Evolutionary conservation across 2,888 invertebrate genomes (phyloP).

Genomic region (Rhamnusium bicolor): DNA sequence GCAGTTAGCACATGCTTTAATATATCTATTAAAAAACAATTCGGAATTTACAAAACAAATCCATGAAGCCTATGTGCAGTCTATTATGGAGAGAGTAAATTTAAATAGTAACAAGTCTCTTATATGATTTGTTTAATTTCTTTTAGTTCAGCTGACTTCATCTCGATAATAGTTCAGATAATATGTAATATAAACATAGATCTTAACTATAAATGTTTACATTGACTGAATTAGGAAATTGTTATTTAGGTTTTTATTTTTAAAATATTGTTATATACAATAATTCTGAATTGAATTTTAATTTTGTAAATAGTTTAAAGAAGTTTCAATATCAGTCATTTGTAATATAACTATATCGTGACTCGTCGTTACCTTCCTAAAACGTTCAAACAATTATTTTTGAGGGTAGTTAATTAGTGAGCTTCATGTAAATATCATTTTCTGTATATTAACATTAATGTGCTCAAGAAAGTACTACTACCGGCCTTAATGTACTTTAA

Average conservation of each 20-base stretch:
- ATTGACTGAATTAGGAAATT: conserved; percentile 22
- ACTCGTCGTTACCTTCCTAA: not conserved
- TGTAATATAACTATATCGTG: not conserved
- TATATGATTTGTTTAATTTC: conserved; percentile 11
- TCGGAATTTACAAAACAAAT: conserved; percentile 90
- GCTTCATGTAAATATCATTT: not conserved
- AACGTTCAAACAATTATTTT: not conserved
- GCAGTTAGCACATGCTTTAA: conserved; percentile 91
- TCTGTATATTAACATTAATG: not conserved
- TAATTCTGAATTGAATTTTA: conserved; percentile 19
- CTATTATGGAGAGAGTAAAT: conserved; percentile 77
- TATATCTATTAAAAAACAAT: conserved; percentile 90
- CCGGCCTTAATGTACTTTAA: not conserved
- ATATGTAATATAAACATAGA: not conserved
- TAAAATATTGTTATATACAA: not conserved
- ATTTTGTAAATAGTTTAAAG: conserved; percentile 25
- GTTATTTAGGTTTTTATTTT: conserved; percentile 16
- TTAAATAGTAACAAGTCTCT: conserved; percentile 31
- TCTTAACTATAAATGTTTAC: conserved; percentile 2
- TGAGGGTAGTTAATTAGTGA: not conserved
- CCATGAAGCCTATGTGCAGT: conserved; percentile 94
- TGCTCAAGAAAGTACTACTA: not conserved
- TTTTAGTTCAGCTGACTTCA: not conserved
- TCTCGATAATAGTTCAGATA: not conserved
- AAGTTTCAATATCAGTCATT: conserved; percentile 8